These are phyloP conservation scores for Brachionus asplanchnoidis DNA, from an alignment of 1,140 invertebrate genomes.

Conservation along the genomic window DNA sequence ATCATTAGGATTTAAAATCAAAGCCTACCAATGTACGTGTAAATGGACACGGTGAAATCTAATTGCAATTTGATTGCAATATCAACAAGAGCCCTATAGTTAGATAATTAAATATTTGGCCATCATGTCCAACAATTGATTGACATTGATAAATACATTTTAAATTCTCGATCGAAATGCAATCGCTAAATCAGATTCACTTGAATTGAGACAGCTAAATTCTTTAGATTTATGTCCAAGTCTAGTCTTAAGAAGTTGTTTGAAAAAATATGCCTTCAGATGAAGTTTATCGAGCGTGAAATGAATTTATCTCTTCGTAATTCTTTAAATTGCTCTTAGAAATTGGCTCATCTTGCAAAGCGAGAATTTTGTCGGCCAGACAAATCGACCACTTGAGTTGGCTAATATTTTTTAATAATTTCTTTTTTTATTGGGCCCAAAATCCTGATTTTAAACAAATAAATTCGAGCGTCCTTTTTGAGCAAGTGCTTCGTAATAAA, in stretches of 20 bases:
- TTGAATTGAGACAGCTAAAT: background rate
- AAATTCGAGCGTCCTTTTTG: background rate
- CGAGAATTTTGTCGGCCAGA: background rate
- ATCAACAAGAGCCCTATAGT: background rate
- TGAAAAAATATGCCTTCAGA: background rate
- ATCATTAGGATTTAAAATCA: background rate
- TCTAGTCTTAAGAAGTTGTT: background rate
- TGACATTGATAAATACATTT: background rate
- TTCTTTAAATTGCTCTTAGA: background rate
- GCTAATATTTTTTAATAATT: background rate
- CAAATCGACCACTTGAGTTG: background rate
- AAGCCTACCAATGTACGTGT: background rate
- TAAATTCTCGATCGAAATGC: background rate
- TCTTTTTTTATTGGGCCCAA: background rate
- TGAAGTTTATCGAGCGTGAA: background rate
- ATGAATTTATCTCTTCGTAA: background rate
- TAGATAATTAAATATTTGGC: background rate
- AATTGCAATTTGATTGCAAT: background rate
- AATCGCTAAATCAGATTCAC: background rate
- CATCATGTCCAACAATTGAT: background rate
- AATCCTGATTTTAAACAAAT: background rate
- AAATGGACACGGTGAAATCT: background rate
- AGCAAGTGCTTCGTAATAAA: background rate
- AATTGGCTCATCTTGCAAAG: background rate
- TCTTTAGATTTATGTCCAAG: background rate